These are phyloP conservation scores for Lapara coniferarum DNA, from an alignment of 2,888 invertebrate species.

Conservation along the genomic window DNA sequence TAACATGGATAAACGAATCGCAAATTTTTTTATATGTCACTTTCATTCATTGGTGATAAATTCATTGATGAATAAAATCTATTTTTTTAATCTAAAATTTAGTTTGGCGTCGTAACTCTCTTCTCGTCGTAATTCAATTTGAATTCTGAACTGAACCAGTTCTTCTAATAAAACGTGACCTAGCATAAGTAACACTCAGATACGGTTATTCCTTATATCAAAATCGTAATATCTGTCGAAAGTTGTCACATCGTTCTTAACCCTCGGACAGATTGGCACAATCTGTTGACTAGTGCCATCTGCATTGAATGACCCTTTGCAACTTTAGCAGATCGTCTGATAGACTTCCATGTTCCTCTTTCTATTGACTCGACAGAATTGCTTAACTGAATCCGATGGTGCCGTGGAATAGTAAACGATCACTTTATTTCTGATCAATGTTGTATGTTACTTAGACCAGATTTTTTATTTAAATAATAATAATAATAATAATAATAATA, in stretches of 20 bases:
- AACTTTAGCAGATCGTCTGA: background rate
- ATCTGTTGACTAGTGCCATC: background rate
- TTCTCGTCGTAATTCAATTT: no score
- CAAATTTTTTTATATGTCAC: background rate
- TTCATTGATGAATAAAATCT: background rate
- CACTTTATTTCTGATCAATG: background rate
- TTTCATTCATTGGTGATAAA: conserved; percentile 9
- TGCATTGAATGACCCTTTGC: background rate
- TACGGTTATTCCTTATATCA: background rate
- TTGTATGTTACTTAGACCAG: background rate
- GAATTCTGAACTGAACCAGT: no score
- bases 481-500: no score
- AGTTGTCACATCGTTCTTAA: background rate
- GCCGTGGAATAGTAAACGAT: background rate
- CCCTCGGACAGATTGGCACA: background rate
- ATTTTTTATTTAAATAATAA: no score
- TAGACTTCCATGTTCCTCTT: background rate
- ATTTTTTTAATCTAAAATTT: background rate
- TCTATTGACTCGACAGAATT: background rate
- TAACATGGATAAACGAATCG: conserved; percentile 6
- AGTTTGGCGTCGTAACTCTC: background rate
- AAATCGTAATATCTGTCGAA: background rate
- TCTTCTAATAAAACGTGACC: no score
- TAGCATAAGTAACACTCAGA: no score
- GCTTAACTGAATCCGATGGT: background rate